These are phyloP conservation scores for Talpa occidentalis DNA, from an alignment of 2,113 vertebrate genomes.

Conservation along the genomic window DNA sequence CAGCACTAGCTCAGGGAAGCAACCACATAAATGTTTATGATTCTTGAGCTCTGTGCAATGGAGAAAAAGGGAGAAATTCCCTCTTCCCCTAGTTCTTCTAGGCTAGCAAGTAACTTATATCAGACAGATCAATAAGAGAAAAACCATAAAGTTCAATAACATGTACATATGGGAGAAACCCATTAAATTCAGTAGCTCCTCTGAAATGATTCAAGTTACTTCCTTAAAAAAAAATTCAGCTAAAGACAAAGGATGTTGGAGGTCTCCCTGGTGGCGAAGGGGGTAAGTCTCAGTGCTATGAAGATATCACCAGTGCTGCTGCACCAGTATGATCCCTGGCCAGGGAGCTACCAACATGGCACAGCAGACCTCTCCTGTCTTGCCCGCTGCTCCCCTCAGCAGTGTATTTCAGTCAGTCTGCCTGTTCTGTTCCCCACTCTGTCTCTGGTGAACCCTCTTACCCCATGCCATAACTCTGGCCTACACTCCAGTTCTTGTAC, in stretches of 20 bases:
- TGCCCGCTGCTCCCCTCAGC: too few relatives aligned
- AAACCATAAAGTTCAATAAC: not conserved
- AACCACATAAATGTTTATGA: not conserved
- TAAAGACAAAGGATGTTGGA: not conserved
- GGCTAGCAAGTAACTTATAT: not conserved
- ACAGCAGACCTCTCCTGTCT: too few relatives aligned
- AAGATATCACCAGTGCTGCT: too few relatives aligned
- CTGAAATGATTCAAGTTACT: not conserved
- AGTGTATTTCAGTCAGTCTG: too few relatives aligned
- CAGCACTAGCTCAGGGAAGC: not conserved
- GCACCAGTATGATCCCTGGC: too few relatives aligned
- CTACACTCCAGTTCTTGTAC: too few relatives aligned
- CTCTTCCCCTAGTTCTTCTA: not conserved
- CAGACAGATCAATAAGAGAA: not conserved
- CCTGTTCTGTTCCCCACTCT: too few relatives aligned
- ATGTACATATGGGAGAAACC: not conserved
- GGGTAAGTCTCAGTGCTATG: too few relatives aligned
- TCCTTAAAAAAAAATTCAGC: not conserved
- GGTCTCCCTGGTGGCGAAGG: too few relatives aligned
- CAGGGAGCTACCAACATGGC: too few relatives aligned
- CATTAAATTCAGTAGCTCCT: not conserved
- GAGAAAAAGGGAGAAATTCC: not conserved
- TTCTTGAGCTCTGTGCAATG: not conserved
- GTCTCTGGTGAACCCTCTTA: too few relatives aligned
- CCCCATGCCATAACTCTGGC: too few relatives aligned